Conservation (phyloP, 1,140 invertebrate genomes). For the Penaeus vannamei region DNA sequence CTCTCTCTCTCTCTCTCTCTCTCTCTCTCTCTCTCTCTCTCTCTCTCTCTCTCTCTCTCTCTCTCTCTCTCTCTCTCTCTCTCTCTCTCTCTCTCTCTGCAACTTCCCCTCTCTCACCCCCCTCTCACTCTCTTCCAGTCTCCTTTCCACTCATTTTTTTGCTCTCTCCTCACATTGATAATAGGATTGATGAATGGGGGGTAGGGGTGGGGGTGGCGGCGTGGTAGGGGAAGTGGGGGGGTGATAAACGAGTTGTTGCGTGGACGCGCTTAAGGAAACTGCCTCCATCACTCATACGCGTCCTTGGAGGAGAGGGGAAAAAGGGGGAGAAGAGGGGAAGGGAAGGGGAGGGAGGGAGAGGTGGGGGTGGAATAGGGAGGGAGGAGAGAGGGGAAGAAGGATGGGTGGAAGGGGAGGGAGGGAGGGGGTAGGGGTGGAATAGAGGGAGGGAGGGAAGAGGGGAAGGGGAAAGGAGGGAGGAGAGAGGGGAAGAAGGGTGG, state of each 20-base stretch:
- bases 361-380: background rate
- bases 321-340: background rate
- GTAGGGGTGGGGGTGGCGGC: background rate
- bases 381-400: background rate
- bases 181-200: background rate
- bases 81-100: no score
- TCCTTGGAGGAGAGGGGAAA: slow-evolving; percentile 1
- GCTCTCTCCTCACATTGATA: no score
- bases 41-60: no score
- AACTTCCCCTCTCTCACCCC: no score
- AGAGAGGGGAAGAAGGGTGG: background rate
- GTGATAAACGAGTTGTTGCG: background rate
- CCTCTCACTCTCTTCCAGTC: no score
- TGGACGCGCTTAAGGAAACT: background rate
- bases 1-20: no score
- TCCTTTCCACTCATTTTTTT: no score
- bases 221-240: background rate
- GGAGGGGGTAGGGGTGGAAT: no score
- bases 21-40: no score
- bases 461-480: background rate
- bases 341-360: background rate
- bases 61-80: no score
- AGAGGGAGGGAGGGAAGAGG: background rate
- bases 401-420: background rate
- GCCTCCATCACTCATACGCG: background rate